Evolutionary conservation across 2,797 vertebrate species (phyloP).

Genomic region (Pyrocephalus nanus): DNA sequence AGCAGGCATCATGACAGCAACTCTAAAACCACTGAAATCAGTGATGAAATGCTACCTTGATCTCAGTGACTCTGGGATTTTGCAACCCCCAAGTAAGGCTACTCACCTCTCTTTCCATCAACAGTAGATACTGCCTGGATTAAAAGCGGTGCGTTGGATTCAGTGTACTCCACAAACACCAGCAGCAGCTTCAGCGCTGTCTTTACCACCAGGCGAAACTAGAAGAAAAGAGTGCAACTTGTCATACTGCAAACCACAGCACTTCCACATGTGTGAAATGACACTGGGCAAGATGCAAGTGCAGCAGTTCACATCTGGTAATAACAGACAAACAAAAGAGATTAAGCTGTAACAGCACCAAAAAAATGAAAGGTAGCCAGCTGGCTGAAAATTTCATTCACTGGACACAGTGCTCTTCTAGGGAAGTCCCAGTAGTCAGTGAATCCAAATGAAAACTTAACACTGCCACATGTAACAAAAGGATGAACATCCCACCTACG

Average conservation of each 20-base stretch:
- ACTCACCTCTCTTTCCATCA: conserved; percentile 88
- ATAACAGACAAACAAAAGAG: fast-evolving
- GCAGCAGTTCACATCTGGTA: neutral
- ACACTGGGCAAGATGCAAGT: neutral
- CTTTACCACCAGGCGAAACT: conserved; percentile 98
- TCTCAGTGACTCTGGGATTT: neutral
- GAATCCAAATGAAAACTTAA: neutral
- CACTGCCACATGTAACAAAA: neutral
- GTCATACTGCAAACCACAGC: conserved; percentile 11
- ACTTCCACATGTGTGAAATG: neutral
- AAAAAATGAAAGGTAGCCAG: neutral
- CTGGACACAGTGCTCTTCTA: neutral
- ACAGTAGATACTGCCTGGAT: conserved; percentile 86
- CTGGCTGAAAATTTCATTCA: neutral
- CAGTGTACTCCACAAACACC: conserved; percentile 96
- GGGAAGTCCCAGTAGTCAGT: neutral
- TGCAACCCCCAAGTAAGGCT: neutral
- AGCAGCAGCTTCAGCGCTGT: conserved; percentile 93
- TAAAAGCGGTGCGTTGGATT: conserved; percentile 87
- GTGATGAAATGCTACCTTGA: neutral
- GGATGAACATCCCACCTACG: neutral
- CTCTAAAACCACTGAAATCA: neutral
- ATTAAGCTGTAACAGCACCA: neutral
- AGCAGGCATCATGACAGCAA: neutral
- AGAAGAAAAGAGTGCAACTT: neutral